Evolutionary conservation across 2,797 vertebrate species (phyloP).

Genomic region (Lepidocolaptes lacrymiger): DNA sequence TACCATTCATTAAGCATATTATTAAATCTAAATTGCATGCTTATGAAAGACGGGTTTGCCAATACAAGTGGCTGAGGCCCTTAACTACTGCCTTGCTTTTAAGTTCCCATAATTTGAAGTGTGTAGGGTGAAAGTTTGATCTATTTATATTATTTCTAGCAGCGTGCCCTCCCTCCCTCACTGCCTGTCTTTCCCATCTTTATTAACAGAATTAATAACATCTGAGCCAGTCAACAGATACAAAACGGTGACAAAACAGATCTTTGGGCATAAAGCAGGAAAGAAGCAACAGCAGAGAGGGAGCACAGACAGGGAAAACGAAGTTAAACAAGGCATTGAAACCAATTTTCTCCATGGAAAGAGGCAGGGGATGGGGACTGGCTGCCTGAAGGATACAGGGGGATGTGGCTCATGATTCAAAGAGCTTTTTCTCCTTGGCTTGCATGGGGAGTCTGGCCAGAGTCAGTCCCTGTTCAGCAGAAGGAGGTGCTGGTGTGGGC

Average conservation of each 20-base stretch:
- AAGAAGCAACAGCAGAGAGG: not conserved
- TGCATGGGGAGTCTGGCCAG: not conserved
- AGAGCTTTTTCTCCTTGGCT: not conserved
- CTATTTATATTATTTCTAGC: not conserved
- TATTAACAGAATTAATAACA: not conserved
- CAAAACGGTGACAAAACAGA: not conserved
- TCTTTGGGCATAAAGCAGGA: not conserved
- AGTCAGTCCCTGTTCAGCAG: not conserved
- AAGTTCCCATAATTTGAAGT: not conserved
- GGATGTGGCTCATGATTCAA: not conserved
- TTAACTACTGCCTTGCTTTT: slow-evolving; percentile 1
- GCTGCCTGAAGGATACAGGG: not conserved
- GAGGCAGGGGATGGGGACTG: not conserved
- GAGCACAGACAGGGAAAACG: not conserved
- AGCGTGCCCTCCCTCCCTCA: not conserved
- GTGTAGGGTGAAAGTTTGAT: not conserved
- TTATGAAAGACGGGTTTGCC: slow-evolving; percentile 67
- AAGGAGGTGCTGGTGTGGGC: not conserved
- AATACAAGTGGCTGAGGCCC: slow-evolving; percentile 26
- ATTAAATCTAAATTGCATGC: slow-evolving; percentile 76
- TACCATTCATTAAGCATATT: slow-evolving; percentile 80
- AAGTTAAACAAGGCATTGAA: not conserved
- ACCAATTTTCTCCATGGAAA: not conserved
- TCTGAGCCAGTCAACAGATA: not conserved
- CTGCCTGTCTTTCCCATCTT: not conserved